A percentile compares a stretch with the other conserved stretches of the same genome.
These are phyloP conservation scores for Lumbricus terrestris DNA, from an alignment of 2,888 invertebrate genomes.

Conservation along the genomic window DNA sequence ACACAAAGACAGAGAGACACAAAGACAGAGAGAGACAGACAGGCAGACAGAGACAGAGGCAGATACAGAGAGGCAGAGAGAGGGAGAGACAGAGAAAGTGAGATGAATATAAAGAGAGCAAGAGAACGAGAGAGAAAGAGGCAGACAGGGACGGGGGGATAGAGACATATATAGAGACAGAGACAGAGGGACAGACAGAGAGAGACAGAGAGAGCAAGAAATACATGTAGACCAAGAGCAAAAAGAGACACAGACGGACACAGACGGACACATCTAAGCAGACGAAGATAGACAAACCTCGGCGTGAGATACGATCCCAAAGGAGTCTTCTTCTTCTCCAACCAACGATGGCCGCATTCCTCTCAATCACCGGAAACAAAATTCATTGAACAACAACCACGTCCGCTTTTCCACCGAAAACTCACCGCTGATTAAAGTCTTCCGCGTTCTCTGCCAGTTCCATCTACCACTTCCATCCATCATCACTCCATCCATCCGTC, in stretches of 20 bases:
- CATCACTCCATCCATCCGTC: neutral
- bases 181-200: neutral
- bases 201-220: neutral
- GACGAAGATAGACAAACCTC: neutral
- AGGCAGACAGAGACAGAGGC: too few relatives aligned
- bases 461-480: neutral
- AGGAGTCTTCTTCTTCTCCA: neutral
- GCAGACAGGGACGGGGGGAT: too few relatives aligned
- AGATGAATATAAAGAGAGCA: neutral
- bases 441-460: neutral
- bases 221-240: neutral
- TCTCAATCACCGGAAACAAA: neutral
- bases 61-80: neutral
- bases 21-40: too few relatives aligned
- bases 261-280: neutral
- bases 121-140: neutral
- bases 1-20: too few relatives aligned
- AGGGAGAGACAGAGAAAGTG: neutral
- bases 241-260: too few relatives aligned
- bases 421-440: neutral
- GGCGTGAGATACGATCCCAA: neutral
- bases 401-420: neutral
- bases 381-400: neutral
- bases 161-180: neutral
- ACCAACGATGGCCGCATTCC: neutral